These are phyloP conservation scores for Rhingia campestris DNA, from an alignment of 2,888 invertebrate genomes.

Conservation along the genomic window DNA sequence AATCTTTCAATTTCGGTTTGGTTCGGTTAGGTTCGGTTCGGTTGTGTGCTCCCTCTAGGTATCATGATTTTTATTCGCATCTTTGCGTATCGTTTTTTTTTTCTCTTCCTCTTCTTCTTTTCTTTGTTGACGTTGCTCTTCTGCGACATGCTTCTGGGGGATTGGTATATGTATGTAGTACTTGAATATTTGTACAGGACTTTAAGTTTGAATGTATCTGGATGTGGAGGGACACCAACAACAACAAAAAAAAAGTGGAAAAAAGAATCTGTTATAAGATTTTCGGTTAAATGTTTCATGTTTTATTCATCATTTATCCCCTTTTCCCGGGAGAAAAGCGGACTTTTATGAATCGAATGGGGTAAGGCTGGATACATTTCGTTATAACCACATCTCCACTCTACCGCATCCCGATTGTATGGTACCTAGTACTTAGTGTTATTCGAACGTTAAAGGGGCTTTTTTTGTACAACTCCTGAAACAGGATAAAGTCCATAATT, in stretches of 20 bases:
- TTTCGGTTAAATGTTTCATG: constrained; percentile 72
- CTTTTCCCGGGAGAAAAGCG: constrained; percentile 68
- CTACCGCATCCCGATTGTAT: constrained; percentile 10
- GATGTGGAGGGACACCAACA: constrained; percentile 10
- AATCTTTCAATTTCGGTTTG: constrained; percentile 7
- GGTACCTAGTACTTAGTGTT: constrained; percentile 30
- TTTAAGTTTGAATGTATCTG: neutral
- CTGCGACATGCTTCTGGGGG: neutral
- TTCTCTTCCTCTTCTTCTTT: neutral
- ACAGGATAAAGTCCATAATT: neutral
- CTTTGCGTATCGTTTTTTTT: constrained; percentile 21
- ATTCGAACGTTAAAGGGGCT: constrained; percentile 7
- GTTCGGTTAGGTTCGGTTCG: neutral
- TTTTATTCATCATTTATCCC: constrained; percentile 74
- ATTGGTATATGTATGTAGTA: neutral
- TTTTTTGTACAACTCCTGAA: neutral
- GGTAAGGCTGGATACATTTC: constrained; percentile 37
- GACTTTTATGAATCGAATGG: constrained; percentile 64
- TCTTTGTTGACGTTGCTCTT: constrained; percentile 16
- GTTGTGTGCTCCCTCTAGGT: neutral
- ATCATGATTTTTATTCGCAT: constrained; percentile 28
- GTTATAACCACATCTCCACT: constrained; percentile 13
- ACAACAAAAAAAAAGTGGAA: constrained; percentile 17
- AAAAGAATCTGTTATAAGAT: constrained; percentile 68
- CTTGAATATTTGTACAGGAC: neutral